phyloP scores from a whole-genome alignment of 2,797 vertebrate species.

The Halcyon chelicuti region DNA sequence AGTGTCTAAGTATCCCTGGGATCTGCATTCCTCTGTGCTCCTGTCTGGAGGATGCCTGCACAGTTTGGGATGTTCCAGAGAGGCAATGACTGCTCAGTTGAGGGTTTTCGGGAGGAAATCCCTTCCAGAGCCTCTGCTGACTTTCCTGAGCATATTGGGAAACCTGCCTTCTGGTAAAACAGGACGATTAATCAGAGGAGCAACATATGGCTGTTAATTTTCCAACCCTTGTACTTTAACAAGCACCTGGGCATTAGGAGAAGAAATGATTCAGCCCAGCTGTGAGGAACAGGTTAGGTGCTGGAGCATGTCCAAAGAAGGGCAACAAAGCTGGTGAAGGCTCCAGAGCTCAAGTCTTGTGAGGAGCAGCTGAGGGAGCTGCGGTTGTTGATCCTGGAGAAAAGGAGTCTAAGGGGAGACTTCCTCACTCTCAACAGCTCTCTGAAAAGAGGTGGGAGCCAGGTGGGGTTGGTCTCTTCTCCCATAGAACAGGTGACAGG shows the following conservation, averaged over 20 bases:
- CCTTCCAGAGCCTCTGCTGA: neutral
- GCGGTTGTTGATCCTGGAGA: neutral
- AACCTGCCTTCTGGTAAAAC: neutral
- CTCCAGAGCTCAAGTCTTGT: neutral
- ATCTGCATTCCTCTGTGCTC: too few species aligned
- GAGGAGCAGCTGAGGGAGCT: neutral
- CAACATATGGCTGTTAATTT: neutral
- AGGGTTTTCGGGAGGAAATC: neutral
- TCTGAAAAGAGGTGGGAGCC: neutral
- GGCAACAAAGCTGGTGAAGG: neutral
- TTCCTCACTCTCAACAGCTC: neutral
- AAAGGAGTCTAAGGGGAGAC: neutral
- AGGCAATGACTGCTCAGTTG: neutral
- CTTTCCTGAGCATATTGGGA: neutral
- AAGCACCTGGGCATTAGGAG: neutral
- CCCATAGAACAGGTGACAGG: neutral
- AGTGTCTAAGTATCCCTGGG: neutral
- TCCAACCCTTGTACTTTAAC: neutral
- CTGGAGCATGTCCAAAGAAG: neutral
- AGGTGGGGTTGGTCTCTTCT: neutral
- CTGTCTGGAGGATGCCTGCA: neutral
- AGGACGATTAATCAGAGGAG: accelerated
- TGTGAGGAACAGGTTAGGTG: neutral
- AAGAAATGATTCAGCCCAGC: neutral
- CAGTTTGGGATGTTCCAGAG: accelerated